These are phyloP conservation scores for Lasioglossum figueresi DNA, from an alignment of 2,888 invertebrate species.

Conservation along the genomic window DNA sequence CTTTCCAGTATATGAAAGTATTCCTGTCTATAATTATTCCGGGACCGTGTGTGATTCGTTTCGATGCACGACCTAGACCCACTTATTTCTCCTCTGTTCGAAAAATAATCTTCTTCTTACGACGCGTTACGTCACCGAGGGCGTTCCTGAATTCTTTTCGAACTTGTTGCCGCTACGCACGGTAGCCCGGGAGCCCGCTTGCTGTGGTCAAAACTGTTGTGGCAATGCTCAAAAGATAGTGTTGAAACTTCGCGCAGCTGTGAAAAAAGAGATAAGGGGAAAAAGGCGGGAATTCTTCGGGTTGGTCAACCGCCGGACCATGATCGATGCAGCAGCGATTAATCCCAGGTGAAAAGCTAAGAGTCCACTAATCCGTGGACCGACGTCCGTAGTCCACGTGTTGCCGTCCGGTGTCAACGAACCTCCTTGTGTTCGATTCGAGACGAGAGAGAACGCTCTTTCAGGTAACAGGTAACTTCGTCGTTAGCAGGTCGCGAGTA, in stretches of 20 bases:
- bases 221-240: background rate
- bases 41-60: background rate
- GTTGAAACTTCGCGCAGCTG: background rate
- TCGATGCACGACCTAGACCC: background rate
- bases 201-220: too few relatives aligned
- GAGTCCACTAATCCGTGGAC: background rate
- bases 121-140: background rate
- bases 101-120: background rate
- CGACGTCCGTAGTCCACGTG: background rate
- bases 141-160: background rate
- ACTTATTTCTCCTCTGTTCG: background rate
- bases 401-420: background rate
- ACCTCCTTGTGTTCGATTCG: slow-evolving; percentile 36
- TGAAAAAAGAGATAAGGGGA: background rate
- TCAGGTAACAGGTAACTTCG: background rate
- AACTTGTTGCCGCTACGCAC: background rate
- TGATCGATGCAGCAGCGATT: background rate
- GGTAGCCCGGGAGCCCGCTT: too few relatives aligned
- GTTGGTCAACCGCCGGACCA: background rate
- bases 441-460: background rate
- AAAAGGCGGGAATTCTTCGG: background rate
- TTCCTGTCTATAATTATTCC: background rate
- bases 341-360: background rate
- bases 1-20: background rate
- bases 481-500: background rate